Percentiles rank a stretch among this genome's conserved stretches.
These are phyloP conservation scores for Actinopyga echinites DNA, from an alignment of 53 echinoderm and acorn worm species.

Conservation along the genomic window DNA sequence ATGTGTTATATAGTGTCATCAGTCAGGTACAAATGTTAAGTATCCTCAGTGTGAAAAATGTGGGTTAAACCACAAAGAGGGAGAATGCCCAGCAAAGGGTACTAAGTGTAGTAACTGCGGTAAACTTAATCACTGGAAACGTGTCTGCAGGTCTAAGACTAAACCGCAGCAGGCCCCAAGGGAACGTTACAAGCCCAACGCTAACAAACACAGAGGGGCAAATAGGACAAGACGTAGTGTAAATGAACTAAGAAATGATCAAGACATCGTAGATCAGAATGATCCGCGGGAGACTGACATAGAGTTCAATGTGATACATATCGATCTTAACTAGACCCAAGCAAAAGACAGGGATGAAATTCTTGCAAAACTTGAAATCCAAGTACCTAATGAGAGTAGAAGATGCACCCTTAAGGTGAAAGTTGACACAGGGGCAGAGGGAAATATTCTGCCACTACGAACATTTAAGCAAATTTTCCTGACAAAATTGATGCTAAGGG, in stretches of 20 bases:
- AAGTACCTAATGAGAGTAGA: not conserved
- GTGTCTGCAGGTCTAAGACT: not conserved
- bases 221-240: not conserved
- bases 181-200: not conserved
- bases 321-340: not conserved
- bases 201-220: not conserved
- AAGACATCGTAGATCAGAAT: too few relatives aligned
- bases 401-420: not conserved
- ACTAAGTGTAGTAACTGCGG: conserved; percentile 13
- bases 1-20: too few relatives aligned
- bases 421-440: too few relatives aligned
- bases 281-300: too few relatives aligned
- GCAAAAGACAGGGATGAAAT: not conserved
- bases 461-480: conserved; percentile 1
- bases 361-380: conserved; percentile 7
- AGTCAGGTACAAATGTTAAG: not conserved
- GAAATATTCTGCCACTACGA: not conserved
- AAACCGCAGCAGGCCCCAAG: conserved; percentile 5
- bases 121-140: not conserved
- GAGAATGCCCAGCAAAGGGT: conserved; percentile 33
- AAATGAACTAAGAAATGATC: too few relatives aligned
- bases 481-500: not conserved
- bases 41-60: not conserved
- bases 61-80: not conserved
- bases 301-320: too few relatives aligned